Percentiles rank a stretch among this genome's conserved stretches.
phyloP scores from a whole-genome alignment of 2,888 invertebrate species.

The Apantesis nais region DNA sequence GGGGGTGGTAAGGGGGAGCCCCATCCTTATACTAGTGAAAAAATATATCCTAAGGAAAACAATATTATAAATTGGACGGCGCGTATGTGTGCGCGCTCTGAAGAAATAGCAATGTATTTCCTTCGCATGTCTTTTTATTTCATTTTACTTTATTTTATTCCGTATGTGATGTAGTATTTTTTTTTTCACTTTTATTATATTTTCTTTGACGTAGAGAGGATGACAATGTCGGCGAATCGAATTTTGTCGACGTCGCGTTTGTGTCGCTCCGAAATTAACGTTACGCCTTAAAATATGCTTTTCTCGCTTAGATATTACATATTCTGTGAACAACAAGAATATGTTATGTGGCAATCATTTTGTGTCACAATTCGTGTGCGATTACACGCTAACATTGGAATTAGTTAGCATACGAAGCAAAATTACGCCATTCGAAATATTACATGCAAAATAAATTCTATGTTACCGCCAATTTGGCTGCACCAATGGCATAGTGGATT shows the following conservation, averaged over 20 bases:
- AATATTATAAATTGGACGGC: constrained; percentile 84
- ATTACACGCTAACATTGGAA: constrained; percentile 4
- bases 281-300: constrained; percentile 46
- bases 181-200: constrained; percentile 73
- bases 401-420: background rate
- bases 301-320: constrained; percentile 19
- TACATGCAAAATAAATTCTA: background rate
- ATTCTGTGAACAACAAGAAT: constrained; percentile 32
- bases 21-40: constrained; percentile 79
- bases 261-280: constrained; percentile 43
- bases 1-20: constrained; percentile 40
- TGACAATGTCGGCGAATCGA: constrained; percentile 52
- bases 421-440: background rate
- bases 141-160: constrained; percentile 81
- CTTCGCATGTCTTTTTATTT: constrained; percentile 74
- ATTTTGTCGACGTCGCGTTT: constrained; percentile 40
- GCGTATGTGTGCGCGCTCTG: constrained; percentile 63
- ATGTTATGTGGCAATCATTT: constrained; percentile 35
- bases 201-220: constrained; percentile 53
- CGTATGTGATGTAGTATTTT: constrained; percentile 72
- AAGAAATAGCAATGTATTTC: constrained; percentile 67
- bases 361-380: constrained; percentile 28
- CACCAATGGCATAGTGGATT: background rate
- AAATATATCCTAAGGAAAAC: constrained; percentile 85
- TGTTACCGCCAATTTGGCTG: background rate